Base-by-base conservation (phyloP, 1,140 invertebrate genomes). In the Berghia stephanieae region DNA sequence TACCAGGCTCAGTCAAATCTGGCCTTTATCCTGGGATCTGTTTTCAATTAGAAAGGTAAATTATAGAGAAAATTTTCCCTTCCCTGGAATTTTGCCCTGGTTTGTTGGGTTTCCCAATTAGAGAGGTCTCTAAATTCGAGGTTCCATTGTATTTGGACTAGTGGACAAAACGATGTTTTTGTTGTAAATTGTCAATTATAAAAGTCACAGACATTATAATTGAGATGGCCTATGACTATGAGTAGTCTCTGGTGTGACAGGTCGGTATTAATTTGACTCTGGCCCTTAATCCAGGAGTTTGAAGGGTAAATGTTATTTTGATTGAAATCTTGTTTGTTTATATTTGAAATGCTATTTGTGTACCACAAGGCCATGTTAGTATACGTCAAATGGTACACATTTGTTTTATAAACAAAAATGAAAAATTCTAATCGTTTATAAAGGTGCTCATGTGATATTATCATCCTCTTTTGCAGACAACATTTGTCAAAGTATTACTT, bases 1-100 rank as follows among this genome's bases (percentile, higher is more conserved):
- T 71, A 10, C 31, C 38, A 44, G 38, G 42, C 69, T 71, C 69
- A 44, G 38, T 71, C 69, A 44, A 21, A 24, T 44, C 43, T 13
- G 3, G n/a, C n/a, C 31, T 24, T 71, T 43, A n/a, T 43, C 31
- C 69, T 44, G 27, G 10, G 27, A 27, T 44, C 42, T 43, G n/a
- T 43, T 71, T 21, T 71, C 69, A 44, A 38, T 71, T 21, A 63
- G 44, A 16, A 78, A 31, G 38, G 6, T 42, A 24, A 16, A 1
- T 27, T n/a, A 63, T n/a, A 63, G n/a, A 10, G 10, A 63, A n/a
- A 63, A 63, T 24, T 6, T 8, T 63, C 6, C 24, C 57, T 27
- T 63, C 5, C 34, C 6, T 63, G 34, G 5, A 6, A 24, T 8
- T 6, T 10, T 10, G 5, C 8, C n/a, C 10, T n/a, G n/a, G n/a